Evolutionary conservation across 1,140 invertebrate genomes (phyloP).

Genomic region (Drosophila mauritiana): DNA sequence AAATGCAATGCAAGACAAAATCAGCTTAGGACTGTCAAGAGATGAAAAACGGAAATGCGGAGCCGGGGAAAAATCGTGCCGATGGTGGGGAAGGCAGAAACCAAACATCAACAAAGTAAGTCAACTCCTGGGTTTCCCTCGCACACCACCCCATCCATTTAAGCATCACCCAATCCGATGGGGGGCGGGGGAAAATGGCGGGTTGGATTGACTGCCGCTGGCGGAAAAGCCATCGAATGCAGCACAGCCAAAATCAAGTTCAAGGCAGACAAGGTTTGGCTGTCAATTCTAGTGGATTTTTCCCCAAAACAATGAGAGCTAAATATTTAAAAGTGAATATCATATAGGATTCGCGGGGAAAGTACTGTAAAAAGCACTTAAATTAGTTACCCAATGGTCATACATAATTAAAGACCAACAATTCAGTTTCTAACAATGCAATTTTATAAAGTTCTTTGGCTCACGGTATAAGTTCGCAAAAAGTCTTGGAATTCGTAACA

Average conservation of each 20-base stretch:
- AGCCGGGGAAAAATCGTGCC: slow-evolving; percentile 5
- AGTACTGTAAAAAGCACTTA: background rate
- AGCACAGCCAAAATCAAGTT: slow-evolving; percentile 34
- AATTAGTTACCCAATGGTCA: slow-evolving; percentile 2
- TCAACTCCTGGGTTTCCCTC: slow-evolving; percentile 10
- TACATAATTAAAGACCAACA: too few relatives aligned
- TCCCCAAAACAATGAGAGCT: background rate
- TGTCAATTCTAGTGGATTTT: slow-evolving; percentile 21
- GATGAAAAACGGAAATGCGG: slow-evolving; percentile 25
- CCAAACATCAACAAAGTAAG: slow-evolving; percentile 47
- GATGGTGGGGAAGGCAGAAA: background rate
- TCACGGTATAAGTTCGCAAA: too few relatives aligned
- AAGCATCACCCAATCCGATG: background rate
- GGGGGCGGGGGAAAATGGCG: background rate
- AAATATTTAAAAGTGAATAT: slow-evolving; percentile 18
- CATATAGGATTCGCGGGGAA: background rate
- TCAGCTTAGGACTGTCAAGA: slow-evolving; percentile 27
- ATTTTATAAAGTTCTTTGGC: background rate
- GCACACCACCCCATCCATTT: background rate
- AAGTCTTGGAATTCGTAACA: too few relatives aligned
- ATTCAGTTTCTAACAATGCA: background rate
- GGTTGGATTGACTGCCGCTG: slow-evolving; percentile 4
- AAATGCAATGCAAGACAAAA: slow-evolving; percentile 46
- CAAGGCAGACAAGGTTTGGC: slow-evolving; percentile 19
- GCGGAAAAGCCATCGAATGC: slow-evolving; percentile 37